Evolutionary conservation across 1,140 invertebrate genomes (phyloP), one percentile per base, ranked within the genome.

Genomic region (Gryllus bimaculatus): DNA sequence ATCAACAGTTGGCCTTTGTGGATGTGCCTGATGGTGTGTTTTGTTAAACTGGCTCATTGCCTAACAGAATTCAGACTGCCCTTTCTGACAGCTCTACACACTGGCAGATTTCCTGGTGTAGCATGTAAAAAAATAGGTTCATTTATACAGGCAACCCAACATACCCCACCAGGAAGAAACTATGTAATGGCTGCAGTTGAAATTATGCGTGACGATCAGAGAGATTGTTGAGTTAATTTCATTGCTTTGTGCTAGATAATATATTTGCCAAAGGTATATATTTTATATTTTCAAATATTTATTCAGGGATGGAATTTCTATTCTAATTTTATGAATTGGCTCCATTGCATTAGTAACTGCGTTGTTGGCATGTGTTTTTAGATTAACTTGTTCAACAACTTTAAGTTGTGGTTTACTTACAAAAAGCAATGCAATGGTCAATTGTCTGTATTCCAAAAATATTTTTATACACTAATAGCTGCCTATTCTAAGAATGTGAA

Each of bases 291-390:
- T 78, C 86, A 90, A 39, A 39, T 89, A 80, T 89, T 88, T 84
- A 88, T 89, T 82, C 89, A 89, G 81, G 89, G 89, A 78, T 87
- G 85, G 21, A 80, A 79, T 75, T 85, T 84, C 47, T 81, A 66
- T 66, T 66, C 54, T 66, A 66, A 66, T 66, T 66, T 66, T 3
- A 2, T 66, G 10, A 66, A 66, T 66, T 66, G 10, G 18, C 10
- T 66, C 54, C 54, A 66, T 66, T 66, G 54, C 54, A 66, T 18
- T 66, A 13, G 54, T 66, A 66, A 66, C 18, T 66, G 54, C 10
- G 54, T 13, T 66, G 54, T 66, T 66, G n/a, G 54, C 54, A 66
- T 66, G 54, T 39, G 54, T 13, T 10, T 66, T 66, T 18, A 66
- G 54, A 66, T 66, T 66, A 66, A 66, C 54, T 66, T 66, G 18